Evolutionary conservation across 2,797 vertebrate species (phyloP).

Genomic region (Myotis planiceps): DNA sequence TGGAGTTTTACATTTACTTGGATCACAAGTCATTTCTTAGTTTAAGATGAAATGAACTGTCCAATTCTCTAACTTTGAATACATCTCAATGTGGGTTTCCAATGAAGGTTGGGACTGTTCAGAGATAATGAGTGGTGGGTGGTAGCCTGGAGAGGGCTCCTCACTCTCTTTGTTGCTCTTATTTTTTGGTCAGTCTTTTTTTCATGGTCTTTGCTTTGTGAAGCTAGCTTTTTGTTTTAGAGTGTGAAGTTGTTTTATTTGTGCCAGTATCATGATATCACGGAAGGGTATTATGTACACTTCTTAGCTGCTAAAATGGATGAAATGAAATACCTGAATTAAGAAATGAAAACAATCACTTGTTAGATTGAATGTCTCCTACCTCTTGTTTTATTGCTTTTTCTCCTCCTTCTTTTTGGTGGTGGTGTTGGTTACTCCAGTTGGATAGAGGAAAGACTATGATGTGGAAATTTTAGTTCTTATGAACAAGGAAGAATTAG

Average conservation of each 20-base stretch:
- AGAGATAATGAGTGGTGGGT: background rate
- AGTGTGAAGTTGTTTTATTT: conserved; percentile 40
- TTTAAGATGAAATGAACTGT: background rate
- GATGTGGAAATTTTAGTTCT: conserved; percentile 58
- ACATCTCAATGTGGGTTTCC: background rate
- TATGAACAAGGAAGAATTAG: conserved; percentile 46
- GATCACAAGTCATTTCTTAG: background rate
- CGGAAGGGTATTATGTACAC: background rate
- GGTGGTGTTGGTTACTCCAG: background rate
- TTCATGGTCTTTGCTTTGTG: background rate
- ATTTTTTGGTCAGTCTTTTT: background rate
- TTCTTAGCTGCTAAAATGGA: conserved; percentile 45
- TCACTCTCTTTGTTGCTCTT: background rate
- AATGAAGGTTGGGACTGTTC: background rate
- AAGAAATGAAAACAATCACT: conserved; percentile 31
- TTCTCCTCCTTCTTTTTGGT: background rate
- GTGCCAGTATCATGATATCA: background rate
- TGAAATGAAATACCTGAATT: conserved; percentile 44
- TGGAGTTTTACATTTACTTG: conserved; percentile 26
- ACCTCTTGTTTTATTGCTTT: background rate
- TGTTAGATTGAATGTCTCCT: conserved; percentile 21
- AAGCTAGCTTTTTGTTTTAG: conserved; percentile 17
- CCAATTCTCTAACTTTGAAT: background rate
- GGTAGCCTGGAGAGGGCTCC: background rate
- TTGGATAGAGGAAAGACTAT: background rate